These are phyloP conservation scores for Turritopsis dohrnii DNA, from an alignment of 30 jellyfish, hydroid and myxozoan species.

Conservation along the genomic window DNA sequence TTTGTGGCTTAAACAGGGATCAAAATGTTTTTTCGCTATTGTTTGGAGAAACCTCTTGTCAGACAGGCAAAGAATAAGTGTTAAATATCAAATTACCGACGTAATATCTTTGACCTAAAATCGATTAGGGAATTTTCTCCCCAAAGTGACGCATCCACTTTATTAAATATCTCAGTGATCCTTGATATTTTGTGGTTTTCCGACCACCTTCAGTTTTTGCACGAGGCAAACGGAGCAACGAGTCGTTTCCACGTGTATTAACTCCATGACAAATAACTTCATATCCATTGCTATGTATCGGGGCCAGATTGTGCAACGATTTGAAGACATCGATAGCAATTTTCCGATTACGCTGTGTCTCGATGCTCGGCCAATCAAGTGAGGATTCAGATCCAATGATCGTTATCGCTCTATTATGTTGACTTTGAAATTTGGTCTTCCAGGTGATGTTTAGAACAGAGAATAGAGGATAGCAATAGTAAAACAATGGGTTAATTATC, in stretches of 20 bases:
- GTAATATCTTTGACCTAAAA: too few relatives aligned
- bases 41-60: too few relatives aligned
- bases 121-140: too few relatives aligned
- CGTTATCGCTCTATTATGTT: slow-evolving; percentile 52
- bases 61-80: too few relatives aligned
- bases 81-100: too few relatives aligned
- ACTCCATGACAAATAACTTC: slow-evolving; percentile 21
- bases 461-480: slow-evolving; percentile 54
- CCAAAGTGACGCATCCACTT: too few relatives aligned
- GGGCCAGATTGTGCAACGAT: slow-evolving; percentile 39
- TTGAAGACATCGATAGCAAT: slow-evolving; percentile 51
- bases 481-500: slow-evolving; percentile 46
- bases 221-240: slow-evolving; percentile 7
- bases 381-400: slow-evolving; percentile 35
- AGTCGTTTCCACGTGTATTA: slow-evolving; percentile 37
- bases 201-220: not conserved
- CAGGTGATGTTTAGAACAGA: slow-evolving; percentile 41
- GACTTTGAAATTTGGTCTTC: slow-evolving; percentile 39
- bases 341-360: slow-evolving; percentile 37
- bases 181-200: not conserved
- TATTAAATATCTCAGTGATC: too few relatives aligned
- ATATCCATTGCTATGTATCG: slow-evolving; percentile 13
- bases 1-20: too few relatives aligned
- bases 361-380: slow-evolving; percentile 59
- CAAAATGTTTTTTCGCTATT: too few relatives aligned